Evolutionary conservation across 2,797 vertebrate species (phyloP).

Genomic region (Chloroceryle amazona): DNA sequence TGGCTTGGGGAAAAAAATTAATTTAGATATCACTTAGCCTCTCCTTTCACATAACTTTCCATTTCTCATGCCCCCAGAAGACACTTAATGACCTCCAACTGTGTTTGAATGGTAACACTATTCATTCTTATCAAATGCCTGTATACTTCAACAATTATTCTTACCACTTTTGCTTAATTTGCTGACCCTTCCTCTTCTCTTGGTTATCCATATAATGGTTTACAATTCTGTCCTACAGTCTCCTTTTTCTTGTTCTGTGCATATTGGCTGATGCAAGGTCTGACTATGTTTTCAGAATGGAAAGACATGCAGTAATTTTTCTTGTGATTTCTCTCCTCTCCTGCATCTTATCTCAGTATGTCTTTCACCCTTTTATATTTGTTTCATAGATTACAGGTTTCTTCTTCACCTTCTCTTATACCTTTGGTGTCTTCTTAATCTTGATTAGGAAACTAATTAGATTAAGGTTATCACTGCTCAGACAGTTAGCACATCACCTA

Average conservation of each 20-base stretch:
- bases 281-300: slow-evolving; percentile 2
- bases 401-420: neutral
- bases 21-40: neutral
- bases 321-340: neutral
- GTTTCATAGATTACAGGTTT: slow-evolving; percentile 10
- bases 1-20: neutral
- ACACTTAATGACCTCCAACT: neutral
- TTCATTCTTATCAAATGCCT: neutral
- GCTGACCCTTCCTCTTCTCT: neutral
- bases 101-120: neutral
- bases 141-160: neutral
- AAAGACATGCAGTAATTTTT: neutral
- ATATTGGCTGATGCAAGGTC: neutral
- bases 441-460: slow-evolving; percentile 13
- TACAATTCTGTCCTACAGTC: neutral
- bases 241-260: neutral
- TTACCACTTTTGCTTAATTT: neutral
- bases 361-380: neutral
- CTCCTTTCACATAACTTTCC: neutral
- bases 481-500: neutral
- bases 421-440: slow-evolving; percentile 1
- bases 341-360: neutral
- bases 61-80: neutral
- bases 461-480: slow-evolving; percentile 22
- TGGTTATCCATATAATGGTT: neutral